phyloP scores from a whole-genome alignment of 2,888 invertebrate species.

The Rotaria macrura region DNA sequence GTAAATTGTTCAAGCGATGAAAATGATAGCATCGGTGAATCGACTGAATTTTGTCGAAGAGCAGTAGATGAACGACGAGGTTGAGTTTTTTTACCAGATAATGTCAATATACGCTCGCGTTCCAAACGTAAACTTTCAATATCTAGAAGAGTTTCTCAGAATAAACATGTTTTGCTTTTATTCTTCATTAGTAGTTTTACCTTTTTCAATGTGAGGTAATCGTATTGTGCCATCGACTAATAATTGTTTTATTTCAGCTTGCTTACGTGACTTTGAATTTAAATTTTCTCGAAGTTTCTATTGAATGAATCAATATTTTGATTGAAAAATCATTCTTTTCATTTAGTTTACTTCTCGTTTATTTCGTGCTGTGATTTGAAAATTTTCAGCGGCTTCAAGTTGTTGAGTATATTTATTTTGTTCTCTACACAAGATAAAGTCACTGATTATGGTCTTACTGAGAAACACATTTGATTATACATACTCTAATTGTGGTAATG shows the following conservation, averaged over 20 bases:
- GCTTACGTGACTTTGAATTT: not conserved
- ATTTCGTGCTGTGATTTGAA: not conserved
- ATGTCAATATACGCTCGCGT: not conserved
- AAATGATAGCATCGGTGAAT: not conserved
- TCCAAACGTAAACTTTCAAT: not conserved
- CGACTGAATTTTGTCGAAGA: not conserved
- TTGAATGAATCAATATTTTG: not conserved
- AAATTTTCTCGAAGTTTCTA: not conserved
- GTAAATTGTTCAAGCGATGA: not conserved
- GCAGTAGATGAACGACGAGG: not conserved
- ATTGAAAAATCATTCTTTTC: not conserved
- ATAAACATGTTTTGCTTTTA: too few relatives aligned
- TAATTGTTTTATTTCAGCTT: not conserved
- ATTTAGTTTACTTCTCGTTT: not conserved
- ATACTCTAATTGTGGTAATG: conserved; percentile 1
- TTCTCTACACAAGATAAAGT: not conserved
- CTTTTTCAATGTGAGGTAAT: not conserved
- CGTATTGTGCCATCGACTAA: not conserved
- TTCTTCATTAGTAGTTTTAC: not conserved
- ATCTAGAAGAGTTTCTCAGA: not conserved
- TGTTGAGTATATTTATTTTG: not conserved
- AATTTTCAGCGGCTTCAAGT: not conserved
- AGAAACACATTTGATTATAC: not conserved
- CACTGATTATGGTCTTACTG: too few relatives aligned
- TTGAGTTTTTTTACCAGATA: not conserved